Evolutionary conservation across 92 coral and sea anemone genomes (phyloP), one percentile per base, ranked within the genome.

Genomic region (Umimayanthus chanpuru): DNA sequence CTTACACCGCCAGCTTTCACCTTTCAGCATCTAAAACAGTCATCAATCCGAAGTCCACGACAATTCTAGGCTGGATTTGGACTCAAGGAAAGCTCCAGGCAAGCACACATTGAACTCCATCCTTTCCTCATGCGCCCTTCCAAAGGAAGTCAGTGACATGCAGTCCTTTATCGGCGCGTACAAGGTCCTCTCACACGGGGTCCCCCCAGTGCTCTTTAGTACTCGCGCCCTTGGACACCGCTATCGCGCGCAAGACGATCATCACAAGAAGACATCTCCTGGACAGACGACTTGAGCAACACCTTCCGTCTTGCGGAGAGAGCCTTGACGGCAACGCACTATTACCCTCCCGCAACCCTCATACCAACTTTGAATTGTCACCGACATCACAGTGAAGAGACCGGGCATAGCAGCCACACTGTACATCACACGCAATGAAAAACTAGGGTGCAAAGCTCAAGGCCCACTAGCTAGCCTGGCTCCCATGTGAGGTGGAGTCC

Each of bases 401-500:
- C 76, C 40, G 49, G 49, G 40, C 30, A 28, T 28, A 26, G 76
- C 36, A 71, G 76, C 30, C 76, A 26, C 76, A 71, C 76, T 71
- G 12, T 70, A 70, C 75, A 70, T 70, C 75, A 70, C 75, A 26
- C 75, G 29, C 75, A 70, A 70, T 9, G 32, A 70, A 70, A 70
- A 5, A 4, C 23, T 70, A 70, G 39, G 47, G 67, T 58, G 70
- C 67, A 49, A 79, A 79, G 32, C 20, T 53, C 65, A 79, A 58
- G 66, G 65, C 66, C 65, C 83, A 79, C 66, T 67, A 18, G 41
- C 83, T 43, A 79, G 66, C 67, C 65, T 79, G 66, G 65, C 83
- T 79, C 38, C 83, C 83, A 49, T 79, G 66, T 28, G 83, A 79
- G 83, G 64, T 39, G 9, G 83, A 79, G 41, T 66, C 61, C 64